Evolutionary conservation across 2,797 vertebrate species (phyloP).

Genomic region (Chelon auratus): DNA sequence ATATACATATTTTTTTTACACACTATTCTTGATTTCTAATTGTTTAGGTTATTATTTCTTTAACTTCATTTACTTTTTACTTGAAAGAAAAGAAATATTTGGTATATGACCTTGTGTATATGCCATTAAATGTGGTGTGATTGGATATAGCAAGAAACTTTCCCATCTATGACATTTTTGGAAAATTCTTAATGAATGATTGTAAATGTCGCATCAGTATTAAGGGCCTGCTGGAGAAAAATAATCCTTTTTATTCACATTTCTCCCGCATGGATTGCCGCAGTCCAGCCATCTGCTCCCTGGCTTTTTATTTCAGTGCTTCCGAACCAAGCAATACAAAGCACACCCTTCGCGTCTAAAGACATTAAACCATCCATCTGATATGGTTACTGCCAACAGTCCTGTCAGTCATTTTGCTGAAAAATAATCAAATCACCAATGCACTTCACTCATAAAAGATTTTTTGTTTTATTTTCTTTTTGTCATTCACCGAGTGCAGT

Average conservation of each 20-base stretch:
- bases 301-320: slow-evolving; percentile 31
- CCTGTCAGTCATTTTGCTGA: slow-evolving; percentile 22
- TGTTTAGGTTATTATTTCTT: too few species aligned
- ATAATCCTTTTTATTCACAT: slow-evolving; percentile 45
- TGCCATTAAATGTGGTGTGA: not conserved
- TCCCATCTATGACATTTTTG: slow-evolving; percentile 5
- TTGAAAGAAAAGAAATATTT: too few species aligned
- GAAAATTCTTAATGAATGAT: not conserved
- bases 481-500: not conserved
- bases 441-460: slow-evolving; percentile 3
- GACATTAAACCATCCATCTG: slow-evolving; percentile 41
- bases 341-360: slow-evolving; percentile 40
- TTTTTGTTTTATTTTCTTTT: not conserved
- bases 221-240: slow-evolving; percentile 19
- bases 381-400: slow-evolving; percentile 19
- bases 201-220: slow-evolving; percentile 13
- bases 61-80: too few species aligned
- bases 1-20: too few species aligned
- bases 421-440: slow-evolving; percentile 34
- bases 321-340: slow-evolving; percentile 26
- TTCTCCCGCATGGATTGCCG: slow-evolving; percentile 52
- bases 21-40: not conserved
- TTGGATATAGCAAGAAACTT: not conserved
- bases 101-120: too few species aligned
- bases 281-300: slow-evolving; percentile 64